Evolutionary conservation across 2,888 invertebrate species (phyloP).

Genomic region (Dastarcus helophoroides): DNA sequence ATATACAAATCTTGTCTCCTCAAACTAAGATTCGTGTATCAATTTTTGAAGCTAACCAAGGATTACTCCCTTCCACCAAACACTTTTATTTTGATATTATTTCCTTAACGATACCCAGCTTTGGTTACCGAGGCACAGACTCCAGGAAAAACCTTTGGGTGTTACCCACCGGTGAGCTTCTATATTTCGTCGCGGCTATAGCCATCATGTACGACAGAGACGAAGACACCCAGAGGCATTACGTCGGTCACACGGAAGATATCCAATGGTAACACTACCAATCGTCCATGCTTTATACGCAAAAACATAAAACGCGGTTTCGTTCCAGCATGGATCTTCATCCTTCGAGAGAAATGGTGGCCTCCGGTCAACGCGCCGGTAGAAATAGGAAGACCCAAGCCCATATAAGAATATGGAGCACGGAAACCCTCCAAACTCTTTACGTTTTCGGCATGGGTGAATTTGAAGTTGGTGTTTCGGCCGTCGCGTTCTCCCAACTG

Average conservation of each 20-base stretch:
- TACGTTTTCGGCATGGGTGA: conserved; percentile 88
- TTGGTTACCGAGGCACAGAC: conserved; percentile 89
- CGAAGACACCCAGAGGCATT: conserved; percentile 80
- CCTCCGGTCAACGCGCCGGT: conserved; percentile 79
- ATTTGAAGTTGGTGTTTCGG: conserved; percentile 75
- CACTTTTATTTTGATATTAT: too few species aligned
- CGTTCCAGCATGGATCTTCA: conserved; percentile 74
- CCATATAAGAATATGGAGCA: conserved; percentile 87
- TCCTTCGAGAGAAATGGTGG: conserved; percentile 77
- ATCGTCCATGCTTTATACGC: too few species aligned
- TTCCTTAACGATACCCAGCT: conserved; percentile 45
- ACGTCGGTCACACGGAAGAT: conserved; percentile 85
- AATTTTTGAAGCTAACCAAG: too few species aligned
- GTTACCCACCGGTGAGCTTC: conserved; percentile 82
- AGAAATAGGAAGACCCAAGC: conserved; percentile 76
- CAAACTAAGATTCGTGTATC: too few species aligned
- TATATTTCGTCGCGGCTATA: conserved; percentile 87
- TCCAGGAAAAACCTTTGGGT: conserved; percentile 84
- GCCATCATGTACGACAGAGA: conserved; percentile 80
- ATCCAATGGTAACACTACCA: conserved; percentile 66
- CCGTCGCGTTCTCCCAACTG: conserved; percentile 80
- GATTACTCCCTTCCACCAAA: too few species aligned
- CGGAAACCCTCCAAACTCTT: conserved; percentile 75
- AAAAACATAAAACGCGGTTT: too few species aligned
- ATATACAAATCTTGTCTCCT: too few species aligned